Percentiles rank a stretch among this genome's conserved stretches.
phyloP scores from a whole-genome alignment of 2,888 invertebrate species.

The Blera fallax region DNA sequence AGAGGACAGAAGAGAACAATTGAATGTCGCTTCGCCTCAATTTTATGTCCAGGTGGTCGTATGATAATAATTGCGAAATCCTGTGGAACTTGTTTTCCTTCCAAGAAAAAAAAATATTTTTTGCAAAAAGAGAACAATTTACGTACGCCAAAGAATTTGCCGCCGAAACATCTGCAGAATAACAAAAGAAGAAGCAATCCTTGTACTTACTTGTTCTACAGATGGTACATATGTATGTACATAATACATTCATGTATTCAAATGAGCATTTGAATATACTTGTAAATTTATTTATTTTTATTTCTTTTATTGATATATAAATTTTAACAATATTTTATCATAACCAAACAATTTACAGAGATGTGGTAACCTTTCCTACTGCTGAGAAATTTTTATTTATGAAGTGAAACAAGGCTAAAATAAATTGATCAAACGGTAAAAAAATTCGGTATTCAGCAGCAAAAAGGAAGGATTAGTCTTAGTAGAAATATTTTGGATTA shows the following conservation, averaged over 20 bases:
- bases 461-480: too few species aligned
- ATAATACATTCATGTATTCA: background rate
- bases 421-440: too few species aligned
- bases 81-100: constrained; percentile 5
- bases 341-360: too few species aligned
- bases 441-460: too few species aligned
- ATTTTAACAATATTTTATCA: too few species aligned
- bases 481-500: too few species aligned
- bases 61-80: background rate
- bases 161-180: constrained; percentile 26
- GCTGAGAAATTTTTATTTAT: too few species aligned
- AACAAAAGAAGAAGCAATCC: background rate
- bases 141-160: background rate
- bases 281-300: too few species aligned
- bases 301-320: too few species aligned
- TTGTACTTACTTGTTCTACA: background rate
- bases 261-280: background rate
- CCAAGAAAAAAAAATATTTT: background rate
- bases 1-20: background rate
- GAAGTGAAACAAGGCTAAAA: too few species aligned
- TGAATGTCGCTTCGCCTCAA: background rate
- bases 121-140: background rate
- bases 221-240: background rate
- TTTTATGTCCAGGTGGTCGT: constrained; percentile 1
- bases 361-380: too few species aligned